Conservation (phyloP, 2,888 invertebrate genomes). For the Sisyra terminalis region DNA sequence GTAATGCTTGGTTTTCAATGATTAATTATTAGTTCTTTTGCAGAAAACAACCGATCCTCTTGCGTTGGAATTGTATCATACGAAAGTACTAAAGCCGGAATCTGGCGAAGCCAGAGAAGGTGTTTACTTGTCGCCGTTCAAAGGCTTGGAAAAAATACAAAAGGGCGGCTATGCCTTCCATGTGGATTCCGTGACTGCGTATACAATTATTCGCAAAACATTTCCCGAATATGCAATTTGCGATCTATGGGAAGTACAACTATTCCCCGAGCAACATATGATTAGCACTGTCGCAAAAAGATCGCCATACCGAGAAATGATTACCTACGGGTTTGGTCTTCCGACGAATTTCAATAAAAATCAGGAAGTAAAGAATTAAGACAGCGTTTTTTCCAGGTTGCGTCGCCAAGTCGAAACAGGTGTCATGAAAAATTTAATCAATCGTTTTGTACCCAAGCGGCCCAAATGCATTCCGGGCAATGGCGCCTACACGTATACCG, state of each 20-base stretch:
- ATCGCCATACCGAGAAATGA: constrained; percentile 43
- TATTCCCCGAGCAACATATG: constrained; percentile 34
- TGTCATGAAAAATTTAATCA: neutral
- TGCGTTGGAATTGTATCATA: constrained; percentile 34
- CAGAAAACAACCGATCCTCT: constrained; percentile 47
- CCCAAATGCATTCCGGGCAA: neutral
- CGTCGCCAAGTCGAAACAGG: neutral
- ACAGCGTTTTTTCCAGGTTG: no score
- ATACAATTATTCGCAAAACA: constrained; percentile 45
- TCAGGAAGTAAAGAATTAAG: no score
- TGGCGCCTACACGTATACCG: neutral
- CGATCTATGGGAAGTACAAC: constrained; percentile 42
- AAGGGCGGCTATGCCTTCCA: constrained; percentile 53
- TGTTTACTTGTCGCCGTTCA: constrained; percentile 34
- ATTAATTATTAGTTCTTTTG: no score
- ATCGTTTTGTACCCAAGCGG: neutral
- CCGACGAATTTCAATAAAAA: no score
- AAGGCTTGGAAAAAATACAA: constrained; percentile 40
- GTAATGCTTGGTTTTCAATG: no score
- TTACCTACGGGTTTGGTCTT: constrained; percentile 45
- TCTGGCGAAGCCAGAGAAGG: constrained; percentile 26
- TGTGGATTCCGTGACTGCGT: constrained; percentile 47
- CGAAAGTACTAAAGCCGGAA: constrained; percentile 19
- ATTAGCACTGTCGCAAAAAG: constrained; percentile 36
- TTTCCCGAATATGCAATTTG: constrained; percentile 50